Evolutionary conservation across 2,797 vertebrate species (phyloP).

Genomic region (Channa striata): DNA sequence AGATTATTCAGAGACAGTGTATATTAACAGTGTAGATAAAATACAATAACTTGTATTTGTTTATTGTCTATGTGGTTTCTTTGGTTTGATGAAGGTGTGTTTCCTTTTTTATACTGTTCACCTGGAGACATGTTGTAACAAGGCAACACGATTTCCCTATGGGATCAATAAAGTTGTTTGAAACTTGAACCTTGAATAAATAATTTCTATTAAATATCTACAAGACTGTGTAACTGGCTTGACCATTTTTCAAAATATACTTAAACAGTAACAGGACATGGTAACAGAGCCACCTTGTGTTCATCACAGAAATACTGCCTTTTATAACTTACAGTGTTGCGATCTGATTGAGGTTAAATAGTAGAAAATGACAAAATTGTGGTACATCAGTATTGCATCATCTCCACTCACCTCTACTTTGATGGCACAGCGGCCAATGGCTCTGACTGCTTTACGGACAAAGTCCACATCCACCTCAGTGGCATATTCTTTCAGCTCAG

Average conservation of each 20-base stretch:
- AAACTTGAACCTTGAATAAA: too few species aligned
- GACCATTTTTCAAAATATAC: constrained; percentile 2
- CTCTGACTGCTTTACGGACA: constrained; percentile 95
- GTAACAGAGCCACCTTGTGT: constrained; percentile 30
- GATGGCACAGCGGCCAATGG: constrained; percentile 98
- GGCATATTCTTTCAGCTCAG: constrained; percentile 97
- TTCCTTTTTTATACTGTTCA: too few species aligned
- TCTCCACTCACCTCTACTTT: constrained; percentile 93
- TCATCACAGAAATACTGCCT: constrained; percentile 3
- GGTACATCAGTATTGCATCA: constrained; percentile 3
- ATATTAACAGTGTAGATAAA: background rate
- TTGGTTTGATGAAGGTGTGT: too few species aligned
- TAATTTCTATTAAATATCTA: too few species aligned
- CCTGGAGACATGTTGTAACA: too few species aligned
- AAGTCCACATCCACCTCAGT: constrained; percentile 99
- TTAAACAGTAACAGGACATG: background rate
- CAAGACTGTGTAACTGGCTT: too few species aligned
- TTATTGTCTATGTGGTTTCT: too few species aligned
- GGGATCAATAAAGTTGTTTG: too few species aligned
- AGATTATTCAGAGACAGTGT: background rate
- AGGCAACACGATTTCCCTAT: too few species aligned
- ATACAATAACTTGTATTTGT: too few species aligned
- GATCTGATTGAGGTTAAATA: background rate
- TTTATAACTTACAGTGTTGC: constrained; percentile 4
- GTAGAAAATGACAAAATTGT: background rate